A percentile compares a stretch with the other conserved stretches of the same genome.
phyloP scores from a whole-genome alignment of 2,888 invertebrate species.

The Zele albiditarsus region DNA sequence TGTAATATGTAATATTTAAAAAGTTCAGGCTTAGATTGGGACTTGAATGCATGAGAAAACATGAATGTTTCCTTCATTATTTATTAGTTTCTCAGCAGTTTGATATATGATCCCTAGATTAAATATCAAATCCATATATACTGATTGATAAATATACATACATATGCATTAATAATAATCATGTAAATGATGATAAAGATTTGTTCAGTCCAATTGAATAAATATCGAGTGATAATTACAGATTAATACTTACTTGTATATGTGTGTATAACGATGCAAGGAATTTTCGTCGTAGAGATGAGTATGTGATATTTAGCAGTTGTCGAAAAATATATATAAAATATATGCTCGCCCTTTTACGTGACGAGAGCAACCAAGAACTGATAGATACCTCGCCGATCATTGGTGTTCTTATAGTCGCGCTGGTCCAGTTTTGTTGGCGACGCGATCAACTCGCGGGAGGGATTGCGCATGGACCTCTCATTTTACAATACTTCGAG shows the following conservation, averaged over 20 bases:
- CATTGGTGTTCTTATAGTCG: constrained; percentile 68
- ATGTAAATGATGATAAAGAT: too few relatives aligned
- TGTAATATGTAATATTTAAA: too few relatives aligned
- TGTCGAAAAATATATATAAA: constrained; percentile 17
- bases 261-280: neutral
- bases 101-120: too few relatives aligned
- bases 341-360: constrained; percentile 65
- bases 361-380: constrained; percentile 63
- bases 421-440: constrained; percentile 61
- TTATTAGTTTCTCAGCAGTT: too few relatives aligned
- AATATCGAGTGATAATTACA: neutral
- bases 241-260: neutral
- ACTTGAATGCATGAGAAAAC: too few relatives aligned
- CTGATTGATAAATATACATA: too few relatives aligned
- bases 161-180: too few relatives aligned
- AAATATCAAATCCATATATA: too few relatives aligned
- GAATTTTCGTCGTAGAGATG: neutral
- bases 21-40: too few relatives aligned
- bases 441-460: constrained; percentile 53
- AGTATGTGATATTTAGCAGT: neutral
- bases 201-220: too few relatives aligned
- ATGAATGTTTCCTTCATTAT: too few relatives aligned
- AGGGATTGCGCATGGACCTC: constrained; percentile 59
- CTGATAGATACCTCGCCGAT: constrained; percentile 65
- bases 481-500: constrained; percentile 22